phyloP scores from a whole-genome alignment of 2,113 vertebrate genomes.

The Phasianus colchicus region DNA sequence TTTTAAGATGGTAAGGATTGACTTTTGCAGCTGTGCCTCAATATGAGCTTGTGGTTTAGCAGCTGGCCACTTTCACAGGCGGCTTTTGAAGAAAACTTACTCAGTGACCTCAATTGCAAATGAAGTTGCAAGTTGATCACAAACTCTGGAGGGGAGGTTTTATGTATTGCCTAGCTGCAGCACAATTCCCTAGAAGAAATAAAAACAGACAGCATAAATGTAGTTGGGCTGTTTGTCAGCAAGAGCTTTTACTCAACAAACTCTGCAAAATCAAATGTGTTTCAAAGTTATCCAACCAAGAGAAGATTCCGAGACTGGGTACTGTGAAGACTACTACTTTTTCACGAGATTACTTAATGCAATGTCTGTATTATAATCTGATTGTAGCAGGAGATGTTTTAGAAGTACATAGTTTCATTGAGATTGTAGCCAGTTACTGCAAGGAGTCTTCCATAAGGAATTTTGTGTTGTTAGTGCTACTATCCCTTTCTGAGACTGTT shows the following conservation, averaged over 20 bases:
- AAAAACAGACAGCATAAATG: background rate
- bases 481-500: background rate
- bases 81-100: background rate
- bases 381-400: background rate
- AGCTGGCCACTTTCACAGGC: background rate
- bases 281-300: background rate
- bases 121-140: background rate
- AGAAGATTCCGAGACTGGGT: background rate
- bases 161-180: fast-evolving
- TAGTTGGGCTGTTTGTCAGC: background rate
- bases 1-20: background rate
- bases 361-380: background rate
- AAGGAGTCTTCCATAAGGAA: background rate
- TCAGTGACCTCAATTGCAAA: background rate
- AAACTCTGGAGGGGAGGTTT: background rate
- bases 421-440: background rate
- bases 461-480: background rate
- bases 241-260: background rate
- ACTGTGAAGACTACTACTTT: background rate
- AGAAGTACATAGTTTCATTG: background rate
- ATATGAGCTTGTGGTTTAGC: background rate
- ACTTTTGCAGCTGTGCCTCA: background rate
- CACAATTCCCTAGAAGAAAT: background rate
- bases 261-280: background rate
- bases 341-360: background rate